phyloP scores from a whole-genome alignment of 1,140 invertebrate genomes.

The Tetramorium parvispinum region DNA sequence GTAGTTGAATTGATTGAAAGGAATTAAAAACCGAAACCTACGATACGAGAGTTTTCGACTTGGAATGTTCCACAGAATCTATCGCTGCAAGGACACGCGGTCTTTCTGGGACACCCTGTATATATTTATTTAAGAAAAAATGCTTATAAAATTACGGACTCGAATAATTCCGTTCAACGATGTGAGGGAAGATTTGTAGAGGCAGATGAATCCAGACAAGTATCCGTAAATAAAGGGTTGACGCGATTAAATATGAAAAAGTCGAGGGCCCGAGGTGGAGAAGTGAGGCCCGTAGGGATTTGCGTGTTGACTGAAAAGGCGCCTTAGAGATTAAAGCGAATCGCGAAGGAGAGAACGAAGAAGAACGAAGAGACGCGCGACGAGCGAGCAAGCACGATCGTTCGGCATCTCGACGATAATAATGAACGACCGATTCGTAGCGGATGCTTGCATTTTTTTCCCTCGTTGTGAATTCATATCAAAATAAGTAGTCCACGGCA shows the following conservation, averaged over 20 bases:
- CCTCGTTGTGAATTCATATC: conserved; percentile 54
- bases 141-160: not conserved
- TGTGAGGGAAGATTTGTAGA: not conserved
- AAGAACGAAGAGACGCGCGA: conserved; percentile 40
- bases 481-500: conserved; percentile 31
- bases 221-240: not conserved
- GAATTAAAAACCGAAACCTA: not conserved
- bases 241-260: conserved; percentile 11
- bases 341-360: conserved; percentile 42
- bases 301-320: conserved; percentile 19
- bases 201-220: not conserved
- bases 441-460: conserved; percentile 1
- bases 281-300: not conserved
- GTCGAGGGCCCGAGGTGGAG: not conserved
- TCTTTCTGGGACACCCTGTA: too few relatives aligned
- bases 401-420: conserved; percentile 25
- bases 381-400: not conserved
- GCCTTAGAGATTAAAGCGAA: conserved; percentile 42
- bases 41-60: too few relatives aligned
- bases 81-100: too few relatives aligned
- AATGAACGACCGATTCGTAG: conserved; percentile 21
- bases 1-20: not conserved
- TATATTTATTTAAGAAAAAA: not conserved
- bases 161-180: not conserved
- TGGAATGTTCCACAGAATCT: too few relatives aligned